These are phyloP conservation scores for Araneus ventricosus DNA, from an alignment of 1,140 invertebrate species.

Conservation along the genomic window DNA sequence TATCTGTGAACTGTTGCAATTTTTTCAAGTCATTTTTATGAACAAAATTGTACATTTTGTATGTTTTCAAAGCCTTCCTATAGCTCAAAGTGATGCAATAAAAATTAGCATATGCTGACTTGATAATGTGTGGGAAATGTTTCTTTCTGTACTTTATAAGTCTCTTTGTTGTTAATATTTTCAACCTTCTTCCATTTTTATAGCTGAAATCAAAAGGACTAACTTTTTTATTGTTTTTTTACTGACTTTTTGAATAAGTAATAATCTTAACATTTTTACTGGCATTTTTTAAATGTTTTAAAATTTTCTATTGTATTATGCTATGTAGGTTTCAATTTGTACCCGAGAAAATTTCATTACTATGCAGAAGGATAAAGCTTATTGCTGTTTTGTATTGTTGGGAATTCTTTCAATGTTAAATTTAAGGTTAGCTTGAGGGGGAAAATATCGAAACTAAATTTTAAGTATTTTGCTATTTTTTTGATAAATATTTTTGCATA, in stretches of 20 bases:
- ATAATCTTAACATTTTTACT: neutral
- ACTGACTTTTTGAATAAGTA: neutral
- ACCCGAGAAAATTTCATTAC: neutral
- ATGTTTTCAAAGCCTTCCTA: conserved; percentile 13
- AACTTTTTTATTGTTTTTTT: neutral
- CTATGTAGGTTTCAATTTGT: neutral
- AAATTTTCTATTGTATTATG: neutral
- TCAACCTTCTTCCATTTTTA: neutral
- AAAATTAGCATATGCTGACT: neutral
- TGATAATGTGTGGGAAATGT: neutral
- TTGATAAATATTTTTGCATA: no score
- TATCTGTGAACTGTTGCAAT: conserved; percentile 33
- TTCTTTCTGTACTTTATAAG: conserved; percentile 16
- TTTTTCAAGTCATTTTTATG: conserved; percentile 33
- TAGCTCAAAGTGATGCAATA: conserved; percentile 42
- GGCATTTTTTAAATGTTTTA: neutral
- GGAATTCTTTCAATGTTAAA: neutral
- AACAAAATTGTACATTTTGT: conserved; percentile 40
- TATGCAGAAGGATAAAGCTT: neutral
- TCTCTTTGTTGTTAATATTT: neutral
- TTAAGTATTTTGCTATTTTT: no score
- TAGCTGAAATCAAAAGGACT: neutral
- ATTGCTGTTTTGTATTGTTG: neutral
- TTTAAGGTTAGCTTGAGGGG: neutral
- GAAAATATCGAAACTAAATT: neutral